Base-by-base conservation (phyloP, 1,140 invertebrate species). In the Cyclina sinensis region DNA sequence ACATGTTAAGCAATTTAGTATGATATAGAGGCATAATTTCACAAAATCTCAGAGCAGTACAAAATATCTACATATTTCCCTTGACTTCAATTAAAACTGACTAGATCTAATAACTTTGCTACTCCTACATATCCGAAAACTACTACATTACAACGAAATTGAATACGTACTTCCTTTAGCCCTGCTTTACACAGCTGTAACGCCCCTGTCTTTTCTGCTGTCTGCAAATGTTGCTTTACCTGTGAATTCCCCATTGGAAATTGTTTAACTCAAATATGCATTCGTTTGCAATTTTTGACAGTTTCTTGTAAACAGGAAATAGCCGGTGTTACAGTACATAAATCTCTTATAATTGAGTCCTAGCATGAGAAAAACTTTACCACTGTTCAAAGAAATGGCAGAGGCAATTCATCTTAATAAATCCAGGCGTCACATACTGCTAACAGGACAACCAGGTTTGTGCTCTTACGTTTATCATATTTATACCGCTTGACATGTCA, bases 151-250 rank as follows among this genome's bases (percentile, higher is more conserved):
- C 51, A 51, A 11, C 30, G 24, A 12, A n/a, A 4, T 65, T 30
- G 5, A 16, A 35, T 16, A 70, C 68, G 51, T 59, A 96, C 95
- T 92, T 97, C 98, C 92, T 96, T 97, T 54, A 99, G 96, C 92
- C 98, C 98, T 73, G 97, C 96, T 91, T 98, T 97, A 0, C 97
- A 97, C 65, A 99, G 95, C 94, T 98, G 98, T 85, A 99, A 96
- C n/a, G 98, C 97, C 5, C 98, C 98, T 37, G 98, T 99, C 96
- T 99, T 99, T 88, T 98, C 97, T 1, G 98, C 98, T 43, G 97
- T 99, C 94, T 99, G 98, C 93, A 98, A 97, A 94, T 99, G 98
- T 93, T 98, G 97, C 95, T 98, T 98, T 57, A 99, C 95, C 73
- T 90, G 92, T 16, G 97, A 97, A 96, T 98, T 99, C 73, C 98